Percentiles rank a stretch among this genome's conserved stretches.
These are phyloP conservation scores for Petrocephalus schoutedeni DNA, from an alignment of 2,797 vertebrate genomes.

Conservation along the genomic window DNA sequence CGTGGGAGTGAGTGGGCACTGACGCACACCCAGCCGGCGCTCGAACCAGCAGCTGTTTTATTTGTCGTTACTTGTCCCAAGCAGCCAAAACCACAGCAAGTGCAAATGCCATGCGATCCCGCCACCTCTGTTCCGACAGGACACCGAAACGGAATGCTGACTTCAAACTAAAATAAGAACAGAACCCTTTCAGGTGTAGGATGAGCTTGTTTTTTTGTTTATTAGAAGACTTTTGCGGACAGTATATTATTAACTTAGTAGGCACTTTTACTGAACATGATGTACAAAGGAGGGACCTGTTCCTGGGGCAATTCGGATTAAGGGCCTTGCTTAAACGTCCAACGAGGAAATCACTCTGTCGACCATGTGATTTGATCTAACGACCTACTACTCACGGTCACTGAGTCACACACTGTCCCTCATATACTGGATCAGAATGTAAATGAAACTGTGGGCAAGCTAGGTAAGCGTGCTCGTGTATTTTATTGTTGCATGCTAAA, in stretches of 20 bases:
- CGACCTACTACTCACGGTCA: neutral
- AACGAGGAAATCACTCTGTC: neutral
- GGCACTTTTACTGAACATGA: neutral
- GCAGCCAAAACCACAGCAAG: neutral
- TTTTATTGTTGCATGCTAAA: neutral
- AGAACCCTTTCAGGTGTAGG: neutral
- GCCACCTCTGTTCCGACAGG: neutral
- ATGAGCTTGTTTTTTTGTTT: constrained; percentile 5
- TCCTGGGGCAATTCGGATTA: neutral
- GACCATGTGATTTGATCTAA: neutral
- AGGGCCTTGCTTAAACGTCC: neutral
- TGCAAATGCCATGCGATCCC: neutral
- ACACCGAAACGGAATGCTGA: neutral
- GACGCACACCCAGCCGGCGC: neutral
- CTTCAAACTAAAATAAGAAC: neutral
- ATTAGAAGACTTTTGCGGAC: neutral
- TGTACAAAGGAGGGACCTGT: neutral
- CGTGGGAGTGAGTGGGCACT: constrained; percentile 20
- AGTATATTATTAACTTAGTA: neutral
- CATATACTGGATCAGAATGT: neutral
- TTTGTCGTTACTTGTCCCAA: neutral
- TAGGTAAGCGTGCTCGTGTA: neutral
- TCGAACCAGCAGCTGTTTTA: constrained; percentile 15
- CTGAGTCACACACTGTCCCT: neutral
- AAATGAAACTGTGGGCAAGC: neutral